Conservation (phyloP, 2,113 vertebrate genomes). For the Nymphicus hollandicus region DNA sequence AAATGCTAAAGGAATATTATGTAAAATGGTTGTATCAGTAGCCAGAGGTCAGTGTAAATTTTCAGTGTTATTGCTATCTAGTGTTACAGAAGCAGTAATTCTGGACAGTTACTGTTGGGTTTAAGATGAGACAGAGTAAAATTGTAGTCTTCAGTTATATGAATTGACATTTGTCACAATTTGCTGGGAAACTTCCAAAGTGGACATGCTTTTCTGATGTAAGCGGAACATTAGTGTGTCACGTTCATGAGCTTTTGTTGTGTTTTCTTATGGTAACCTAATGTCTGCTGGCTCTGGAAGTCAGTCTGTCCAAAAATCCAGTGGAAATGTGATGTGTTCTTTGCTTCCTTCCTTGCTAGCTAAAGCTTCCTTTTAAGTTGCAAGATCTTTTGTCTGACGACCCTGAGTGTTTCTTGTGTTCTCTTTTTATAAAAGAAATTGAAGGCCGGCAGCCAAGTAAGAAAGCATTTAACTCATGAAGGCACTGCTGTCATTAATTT, state of each 20-base stretch:
- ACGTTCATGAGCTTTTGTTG: neutral
- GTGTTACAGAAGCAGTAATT: neutral
- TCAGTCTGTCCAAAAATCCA: neutral
- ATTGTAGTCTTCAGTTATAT: neutral
- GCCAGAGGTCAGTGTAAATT: neutral
- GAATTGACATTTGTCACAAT: neutral
- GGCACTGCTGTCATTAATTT: conserved; percentile 53
- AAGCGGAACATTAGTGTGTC: neutral
- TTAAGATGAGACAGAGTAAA: neutral
- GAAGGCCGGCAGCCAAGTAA: conserved; percentile 37
- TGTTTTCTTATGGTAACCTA: neutral
- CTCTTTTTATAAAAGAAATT: neutral
- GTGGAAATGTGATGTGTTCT: neutral
- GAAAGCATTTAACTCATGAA: conserved; percentile 54
- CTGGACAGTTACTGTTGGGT: neutral
- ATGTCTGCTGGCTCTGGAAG: neutral
- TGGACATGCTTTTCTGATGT: neutral
- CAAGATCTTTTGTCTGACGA: conserved; percentile 16
- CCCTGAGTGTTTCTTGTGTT: conserved; percentile 51
- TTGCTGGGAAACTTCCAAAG: neutral
- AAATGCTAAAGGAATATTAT: neutral
- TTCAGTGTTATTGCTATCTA: neutral
- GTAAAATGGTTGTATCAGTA: neutral
- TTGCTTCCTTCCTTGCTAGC: neutral
- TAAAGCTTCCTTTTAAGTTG: conserved; percentile 43